Conservation (phyloP, 2,113 vertebrate species). For the Amazona vittata region DNA sequence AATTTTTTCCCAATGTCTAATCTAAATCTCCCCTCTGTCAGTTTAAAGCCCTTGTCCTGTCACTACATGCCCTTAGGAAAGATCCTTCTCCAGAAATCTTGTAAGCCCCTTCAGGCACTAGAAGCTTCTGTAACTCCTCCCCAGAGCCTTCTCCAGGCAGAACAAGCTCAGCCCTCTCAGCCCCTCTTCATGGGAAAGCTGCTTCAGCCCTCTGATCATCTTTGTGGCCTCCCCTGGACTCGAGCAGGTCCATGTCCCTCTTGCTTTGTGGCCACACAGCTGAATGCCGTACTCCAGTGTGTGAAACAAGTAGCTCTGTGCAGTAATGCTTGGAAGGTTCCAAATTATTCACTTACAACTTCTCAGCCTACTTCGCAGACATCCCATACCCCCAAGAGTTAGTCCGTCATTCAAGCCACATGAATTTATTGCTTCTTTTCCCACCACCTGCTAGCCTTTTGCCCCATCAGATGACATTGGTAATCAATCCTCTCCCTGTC, state of each 20-base stretch:
- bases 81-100: background rate
- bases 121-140: background rate
- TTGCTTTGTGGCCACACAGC: background rate
- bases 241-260: background rate
- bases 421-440: background rate
- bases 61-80: background rate
- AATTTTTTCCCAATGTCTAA: background rate
- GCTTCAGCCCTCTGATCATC: background rate
- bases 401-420: background rate
- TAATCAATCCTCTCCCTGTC: background rate
- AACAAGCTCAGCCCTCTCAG: background rate
- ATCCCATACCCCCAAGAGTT: background rate
- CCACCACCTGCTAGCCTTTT: background rate
- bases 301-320: background rate
- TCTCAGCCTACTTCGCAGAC: background rate
- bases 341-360: background rate
- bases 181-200: background rate
- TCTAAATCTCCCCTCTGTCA: background rate
- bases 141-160: background rate
- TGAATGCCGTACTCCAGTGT: background rate
- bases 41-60: background rate
- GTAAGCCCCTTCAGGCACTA: background rate
- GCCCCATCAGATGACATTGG: background rate
- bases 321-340: background rate
- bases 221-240: background rate